phyloP scores from a whole-genome alignment of 2,113 vertebrate species.

The Dicerorhinus sumatrensis region DNA sequence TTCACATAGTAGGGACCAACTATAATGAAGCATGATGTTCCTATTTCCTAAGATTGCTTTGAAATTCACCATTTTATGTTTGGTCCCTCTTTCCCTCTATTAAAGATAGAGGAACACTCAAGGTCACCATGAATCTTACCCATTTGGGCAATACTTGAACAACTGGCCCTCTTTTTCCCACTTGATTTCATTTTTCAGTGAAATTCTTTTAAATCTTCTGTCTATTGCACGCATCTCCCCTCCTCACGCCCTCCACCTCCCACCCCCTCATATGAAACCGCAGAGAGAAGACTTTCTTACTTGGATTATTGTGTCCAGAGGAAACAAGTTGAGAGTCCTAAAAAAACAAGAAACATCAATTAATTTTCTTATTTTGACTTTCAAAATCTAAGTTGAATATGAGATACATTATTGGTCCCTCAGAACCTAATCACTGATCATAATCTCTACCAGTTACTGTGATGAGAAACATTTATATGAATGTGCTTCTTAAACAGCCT shows the following conservation, averaged over 20 bases:
- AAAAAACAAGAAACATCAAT: slow-evolving; percentile 83
- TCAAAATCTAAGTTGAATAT: slow-evolving; percentile 40
- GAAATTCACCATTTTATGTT: not conserved
- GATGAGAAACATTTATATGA: not conserved
- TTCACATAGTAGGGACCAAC: not conserved
- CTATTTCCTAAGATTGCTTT: not conserved
- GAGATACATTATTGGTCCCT: not conserved
- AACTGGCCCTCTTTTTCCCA: not conserved
- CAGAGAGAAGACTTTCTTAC: slow-evolving; percentile 88
- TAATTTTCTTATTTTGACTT: slow-evolving; percentile 65
- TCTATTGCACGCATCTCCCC: not conserved
- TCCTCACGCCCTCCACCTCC: too few species aligned
- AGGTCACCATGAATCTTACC: not conserved
- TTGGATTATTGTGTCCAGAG: slow-evolving; percentile 91
- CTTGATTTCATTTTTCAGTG: not conserved
- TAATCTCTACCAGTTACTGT: not conserved
- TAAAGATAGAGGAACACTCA: not conserved
- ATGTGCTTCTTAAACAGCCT: not conserved
- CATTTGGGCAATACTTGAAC: not conserved
- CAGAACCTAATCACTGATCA: not conserved
- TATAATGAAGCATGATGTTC: not conserved
- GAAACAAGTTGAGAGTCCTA: slow-evolving; percentile 91
- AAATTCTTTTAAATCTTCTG: not conserved
- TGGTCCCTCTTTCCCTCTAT: not conserved
- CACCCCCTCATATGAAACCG: not conserved